Evolutionary conservation across 1,140 invertebrate genomes (phyloP).

Genomic region (Ceratitis capitata): DNA sequence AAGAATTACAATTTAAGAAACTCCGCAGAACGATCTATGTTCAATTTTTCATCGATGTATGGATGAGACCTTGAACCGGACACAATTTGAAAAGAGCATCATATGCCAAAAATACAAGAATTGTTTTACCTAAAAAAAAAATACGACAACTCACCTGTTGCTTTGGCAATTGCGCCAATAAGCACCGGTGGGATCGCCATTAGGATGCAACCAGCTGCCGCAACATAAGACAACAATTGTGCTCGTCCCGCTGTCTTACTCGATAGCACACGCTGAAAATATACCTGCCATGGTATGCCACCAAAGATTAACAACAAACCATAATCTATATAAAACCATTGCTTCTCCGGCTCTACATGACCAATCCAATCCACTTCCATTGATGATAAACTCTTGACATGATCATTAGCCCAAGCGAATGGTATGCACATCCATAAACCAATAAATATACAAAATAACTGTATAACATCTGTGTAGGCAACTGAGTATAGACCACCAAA

Average conservation of each 20-base stretch:
- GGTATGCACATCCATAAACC: slow-evolving; percentile 98
- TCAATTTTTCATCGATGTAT: too few species aligned
- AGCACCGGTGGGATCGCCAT: slow-evolving; percentile 97
- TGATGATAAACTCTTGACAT: slow-evolving; percentile 80
- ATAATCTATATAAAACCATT: slow-evolving; percentile 89
- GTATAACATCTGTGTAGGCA: slow-evolving; percentile 98
- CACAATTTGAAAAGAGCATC: too few species aligned
- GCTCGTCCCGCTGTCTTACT: slow-evolving; percentile 93
- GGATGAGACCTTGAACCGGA: too few species aligned
- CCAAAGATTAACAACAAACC: slow-evolving; percentile 93
- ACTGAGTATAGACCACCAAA: slow-evolving; percentile 98
- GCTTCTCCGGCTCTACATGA: slow-evolving; percentile 74
- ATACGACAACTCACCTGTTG: slow-evolving; percentile 75
- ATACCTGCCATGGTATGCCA: slow-evolving; percentile 99
- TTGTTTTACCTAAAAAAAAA: not conserved
- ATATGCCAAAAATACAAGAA: too few species aligned
- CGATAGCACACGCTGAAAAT: slow-evolving; percentile 97
- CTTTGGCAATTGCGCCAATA: slow-evolving; percentile 95
- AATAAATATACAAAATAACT: slow-evolving; percentile 98
- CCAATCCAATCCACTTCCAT: slow-evolving; percentile 94
- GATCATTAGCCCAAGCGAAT: slow-evolving; percentile 88
- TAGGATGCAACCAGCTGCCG: slow-evolving; percentile 91
- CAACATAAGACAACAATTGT: slow-evolving; percentile 95
- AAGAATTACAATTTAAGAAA: too few species aligned
- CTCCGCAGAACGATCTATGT: too few species aligned